Percentiles rank a stretch among this genome's conserved stretches.
These are phyloP conservation scores for Gadopsis marmoratus DNA, from an alignment of 2,797 vertebrate genomes.

Conservation along the genomic window DNA sequence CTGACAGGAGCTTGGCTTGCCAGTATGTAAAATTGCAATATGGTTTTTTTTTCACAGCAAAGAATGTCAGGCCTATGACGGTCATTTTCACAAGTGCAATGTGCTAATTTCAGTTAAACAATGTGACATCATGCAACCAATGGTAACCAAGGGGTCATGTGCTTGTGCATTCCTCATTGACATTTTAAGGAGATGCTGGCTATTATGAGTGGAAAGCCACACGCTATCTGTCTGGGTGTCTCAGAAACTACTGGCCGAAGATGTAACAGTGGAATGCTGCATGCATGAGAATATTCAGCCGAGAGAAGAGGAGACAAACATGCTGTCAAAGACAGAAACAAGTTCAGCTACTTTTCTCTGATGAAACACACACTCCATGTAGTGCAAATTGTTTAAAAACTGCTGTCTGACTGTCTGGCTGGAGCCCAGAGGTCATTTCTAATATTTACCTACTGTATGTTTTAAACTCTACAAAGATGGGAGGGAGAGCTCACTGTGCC, in stretches of 20 bases:
- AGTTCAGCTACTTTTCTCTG: slow-evolving; percentile 36
- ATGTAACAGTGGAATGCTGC: slow-evolving; percentile 53
- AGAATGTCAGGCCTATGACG: background rate
- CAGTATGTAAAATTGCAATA: slow-evolving; percentile 14
- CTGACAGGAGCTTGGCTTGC: slow-evolving; percentile 24
- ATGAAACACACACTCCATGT: slow-evolving; percentile 33
- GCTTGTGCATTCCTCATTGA: slow-evolving; percentile 43
- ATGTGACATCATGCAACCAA: slow-evolving; percentile 36
- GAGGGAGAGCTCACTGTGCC: background rate
- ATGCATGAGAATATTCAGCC: slow-evolving; percentile 45
- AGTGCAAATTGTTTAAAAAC: slow-evolving; percentile 51
- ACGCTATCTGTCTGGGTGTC: slow-evolving; percentile 55
- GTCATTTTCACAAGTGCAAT: slow-evolving; percentile 11
- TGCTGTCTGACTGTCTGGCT: slow-evolving; percentile 33
- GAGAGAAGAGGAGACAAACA: slow-evolving; percentile 46
- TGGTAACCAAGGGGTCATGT: slow-evolving; percentile 13
- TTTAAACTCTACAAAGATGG: slow-evolving; percentile 4
- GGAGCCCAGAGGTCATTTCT: slow-evolving; percentile 32
- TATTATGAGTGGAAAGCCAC: slow-evolving; percentile 58
- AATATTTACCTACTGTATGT: slow-evolving; percentile 24
- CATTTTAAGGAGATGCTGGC: slow-evolving; percentile 52
- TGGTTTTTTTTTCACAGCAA: background rate
- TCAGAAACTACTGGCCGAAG: slow-evolving; percentile 38
- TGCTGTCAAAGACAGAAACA: slow-evolving; percentile 41
- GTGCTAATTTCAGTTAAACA: slow-evolving; percentile 37